Conservation (phyloP, 2,797 vertebrate species). For the Lithobates sylvaticus region DNA sequence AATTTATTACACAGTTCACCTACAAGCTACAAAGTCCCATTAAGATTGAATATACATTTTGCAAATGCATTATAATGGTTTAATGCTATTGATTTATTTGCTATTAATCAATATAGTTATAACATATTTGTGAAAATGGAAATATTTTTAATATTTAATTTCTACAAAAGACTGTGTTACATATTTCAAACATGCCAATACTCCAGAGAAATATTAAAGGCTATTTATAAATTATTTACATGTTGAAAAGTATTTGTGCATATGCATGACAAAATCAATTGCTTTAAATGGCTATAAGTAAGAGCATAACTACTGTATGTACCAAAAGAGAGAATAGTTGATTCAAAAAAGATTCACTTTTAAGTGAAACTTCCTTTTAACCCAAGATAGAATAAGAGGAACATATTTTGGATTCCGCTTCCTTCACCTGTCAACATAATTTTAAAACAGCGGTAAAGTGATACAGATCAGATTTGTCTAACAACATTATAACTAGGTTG, state of each 20-base stretch:
- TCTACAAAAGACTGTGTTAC: not conserved
- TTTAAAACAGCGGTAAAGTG: no score
- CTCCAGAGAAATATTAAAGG: not conserved
- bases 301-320: no score
- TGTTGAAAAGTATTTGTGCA: not conserved
- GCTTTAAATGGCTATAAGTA: no score
- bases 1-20: constrained; percentile 27
- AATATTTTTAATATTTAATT: constrained; percentile 24
- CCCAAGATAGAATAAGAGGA: no score
- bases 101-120: constrained; percentile 29
- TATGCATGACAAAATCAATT: not conserved
- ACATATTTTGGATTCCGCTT: no score
- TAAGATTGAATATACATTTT: constrained; percentile 23
- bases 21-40: constrained; percentile 13
- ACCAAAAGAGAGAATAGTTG: no score
- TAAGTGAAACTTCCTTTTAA: no score
- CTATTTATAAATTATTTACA: not conserved
- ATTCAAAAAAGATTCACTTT: no score
- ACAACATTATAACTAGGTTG: no score
- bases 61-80: constrained; percentile 29
- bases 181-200: not conserved
- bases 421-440: no score
- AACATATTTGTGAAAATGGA: constrained; percentile 7
- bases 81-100: constrained; percentile 37
- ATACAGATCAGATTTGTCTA: no score